Evolutionary conservation across 1,140 invertebrate genomes (phyloP).

Genomic region (Dryas iulia): DNA sequence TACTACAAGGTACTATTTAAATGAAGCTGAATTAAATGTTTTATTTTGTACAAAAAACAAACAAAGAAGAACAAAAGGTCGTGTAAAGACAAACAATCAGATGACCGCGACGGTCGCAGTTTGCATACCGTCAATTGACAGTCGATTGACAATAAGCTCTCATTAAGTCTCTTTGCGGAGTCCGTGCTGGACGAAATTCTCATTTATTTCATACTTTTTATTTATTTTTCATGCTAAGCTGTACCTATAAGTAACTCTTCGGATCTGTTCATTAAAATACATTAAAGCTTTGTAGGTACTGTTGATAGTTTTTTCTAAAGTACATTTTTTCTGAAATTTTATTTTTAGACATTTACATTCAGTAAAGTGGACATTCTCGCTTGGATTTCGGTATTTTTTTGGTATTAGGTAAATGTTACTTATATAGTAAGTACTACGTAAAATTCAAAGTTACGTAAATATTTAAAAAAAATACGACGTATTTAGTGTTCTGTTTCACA

Average conservation of each 20-base stretch:
- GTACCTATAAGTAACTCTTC: neutral
- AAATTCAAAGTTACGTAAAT: too few species aligned
- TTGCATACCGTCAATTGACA: conserved; percentile 50
- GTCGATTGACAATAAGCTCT: conserved; percentile 57
- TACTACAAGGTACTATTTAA: too few species aligned
- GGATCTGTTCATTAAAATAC: neutral
- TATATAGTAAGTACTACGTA: too few species aligned
- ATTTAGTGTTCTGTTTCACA: too few species aligned
- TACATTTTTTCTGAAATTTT: neutral
- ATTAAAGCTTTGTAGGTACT: neutral
- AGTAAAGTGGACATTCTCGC: too few species aligned
- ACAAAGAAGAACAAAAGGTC: neutral
- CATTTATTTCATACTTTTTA: conserved; percentile 13
- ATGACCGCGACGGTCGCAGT: conserved; percentile 23
- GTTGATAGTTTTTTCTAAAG: neutral
- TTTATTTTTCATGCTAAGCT: neutral
- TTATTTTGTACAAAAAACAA: too few species aligned
- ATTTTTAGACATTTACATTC: too few species aligned
- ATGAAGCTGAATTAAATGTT: too few species aligned
- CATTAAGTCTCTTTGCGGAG: conserved; percentile 49
- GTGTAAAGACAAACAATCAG: neutral
- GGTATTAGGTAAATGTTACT: too few species aligned
- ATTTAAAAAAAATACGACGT: too few species aligned
- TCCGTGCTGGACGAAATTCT: conserved; percentile 19
- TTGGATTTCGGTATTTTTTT: too few species aligned